Evolutionary conservation across 1,140 invertebrate species (phyloP).

Genomic region (Anoplolepis gracilipes): DNA sequence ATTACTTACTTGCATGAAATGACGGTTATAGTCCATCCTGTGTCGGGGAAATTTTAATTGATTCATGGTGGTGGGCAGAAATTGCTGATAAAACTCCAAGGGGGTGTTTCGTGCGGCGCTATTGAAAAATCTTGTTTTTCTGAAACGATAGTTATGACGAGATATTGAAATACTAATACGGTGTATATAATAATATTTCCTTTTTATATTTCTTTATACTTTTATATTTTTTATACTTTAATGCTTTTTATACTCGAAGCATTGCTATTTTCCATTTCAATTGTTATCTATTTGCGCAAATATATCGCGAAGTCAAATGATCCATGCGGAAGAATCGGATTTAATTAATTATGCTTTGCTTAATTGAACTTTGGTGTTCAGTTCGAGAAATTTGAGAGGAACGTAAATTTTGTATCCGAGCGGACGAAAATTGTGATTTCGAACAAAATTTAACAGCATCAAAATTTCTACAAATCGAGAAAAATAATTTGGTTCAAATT

Average conservation of each 20-base stretch:
- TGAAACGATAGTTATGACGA: background rate
- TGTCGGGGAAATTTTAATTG: conserved; percentile 13
- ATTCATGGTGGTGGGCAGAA: conserved; percentile 13
- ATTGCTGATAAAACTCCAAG: background rate
- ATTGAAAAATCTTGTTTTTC: conserved; percentile 23
- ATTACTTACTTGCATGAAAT: background rate
- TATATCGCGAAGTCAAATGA: background rate
- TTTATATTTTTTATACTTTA: no score
- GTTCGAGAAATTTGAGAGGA: background rate
- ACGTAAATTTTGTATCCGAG: background rate
- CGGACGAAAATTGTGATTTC: background rate
- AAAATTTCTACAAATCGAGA: background rate
- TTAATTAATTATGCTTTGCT: background rate
- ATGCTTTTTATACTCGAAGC: background rate
- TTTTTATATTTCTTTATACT: no score
- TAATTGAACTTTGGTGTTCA: background rate
- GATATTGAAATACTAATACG: background rate
- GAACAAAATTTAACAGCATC: background rate
- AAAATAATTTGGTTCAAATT: background rate
- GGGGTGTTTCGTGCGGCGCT: background rate
- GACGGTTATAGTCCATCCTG: background rate
- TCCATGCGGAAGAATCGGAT: background rate
- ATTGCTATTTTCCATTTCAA: background rate
- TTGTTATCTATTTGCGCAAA: background rate
- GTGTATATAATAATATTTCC: no score